Base-by-base conservation (phyloP, 2,888 invertebrate genomes). In the Rhagium mordax region DNA sequence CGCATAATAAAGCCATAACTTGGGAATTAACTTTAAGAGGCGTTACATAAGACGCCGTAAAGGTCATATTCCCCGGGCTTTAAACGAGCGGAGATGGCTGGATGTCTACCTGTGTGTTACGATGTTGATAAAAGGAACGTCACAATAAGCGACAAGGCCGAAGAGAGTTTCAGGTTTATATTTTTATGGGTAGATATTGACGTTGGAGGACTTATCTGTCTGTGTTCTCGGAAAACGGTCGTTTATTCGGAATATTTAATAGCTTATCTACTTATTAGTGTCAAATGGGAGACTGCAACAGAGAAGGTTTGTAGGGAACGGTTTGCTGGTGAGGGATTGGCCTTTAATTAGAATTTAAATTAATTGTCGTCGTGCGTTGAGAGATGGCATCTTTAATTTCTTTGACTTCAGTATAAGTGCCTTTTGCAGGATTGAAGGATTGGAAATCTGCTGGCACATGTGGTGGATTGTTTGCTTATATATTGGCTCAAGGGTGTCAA, bases 1-100 rank as follows among this genome's bases (percentile, higher is more conserved):
- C 7, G 53, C 53, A 65, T 65, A 65, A 65, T 65, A 53, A 65
- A 33, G 20, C 29, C 29, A 21, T 53, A 65, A 65, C 53, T 20
- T 33, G 20, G 53, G 20, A 53, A 47, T 51, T 29, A 65, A 24
- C 65, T 15, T 33, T 27, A 47, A 51, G 8, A 47, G 27, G 51
- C 53, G 53, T 65, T 65, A 64, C 51, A 49, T 64, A 64, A 64
- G 64, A 51, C 64, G 49, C 16, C 3, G 49, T 64, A 64, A 64
- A 64, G 64, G 64, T 27, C 29, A 64, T 64, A 49, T 51, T 64
- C 49, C 59, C 33, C 10, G 33, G 18, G 13, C 1, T 60, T 33
- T 60, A 60, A 60, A 60, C 18, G 18, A 8, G 18, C 51, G 10
- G 20, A 20, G 51, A 51, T 51, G 51, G 20, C 51, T 20, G 16